Evolutionary conservation across 2,113 vertebrate species (phyloP).

Genomic region (Phalacrocorax brasilianus): DNA sequence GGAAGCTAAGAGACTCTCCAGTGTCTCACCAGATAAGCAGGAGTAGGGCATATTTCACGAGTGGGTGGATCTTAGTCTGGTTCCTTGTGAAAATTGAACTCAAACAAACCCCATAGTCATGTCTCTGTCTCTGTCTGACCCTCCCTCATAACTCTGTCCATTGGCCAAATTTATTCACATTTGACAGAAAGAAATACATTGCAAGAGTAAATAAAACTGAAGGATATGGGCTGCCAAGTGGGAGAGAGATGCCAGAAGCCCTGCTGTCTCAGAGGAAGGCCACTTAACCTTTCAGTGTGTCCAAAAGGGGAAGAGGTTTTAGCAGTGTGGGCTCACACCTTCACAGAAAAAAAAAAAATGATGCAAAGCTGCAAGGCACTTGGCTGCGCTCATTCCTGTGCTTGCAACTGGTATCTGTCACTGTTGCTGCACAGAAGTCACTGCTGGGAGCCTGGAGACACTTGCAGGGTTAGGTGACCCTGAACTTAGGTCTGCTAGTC

Average conservation of each 20-base stretch:
- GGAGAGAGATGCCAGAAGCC: background rate
- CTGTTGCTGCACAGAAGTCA: background rate
- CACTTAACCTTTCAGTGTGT: background rate
- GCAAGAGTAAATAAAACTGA: conserved; percentile 17
- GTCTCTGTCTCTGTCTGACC: background rate
- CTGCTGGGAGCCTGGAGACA: background rate
- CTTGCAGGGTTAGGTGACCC: background rate
- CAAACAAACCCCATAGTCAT: background rate
- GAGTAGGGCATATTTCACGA: background rate
- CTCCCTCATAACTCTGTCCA: background rate
- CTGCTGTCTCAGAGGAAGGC: conserved; percentile 1
- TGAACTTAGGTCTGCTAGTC: background rate
- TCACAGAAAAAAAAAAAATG: background rate
- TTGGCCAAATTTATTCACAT: conserved; percentile 5
- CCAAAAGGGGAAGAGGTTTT: background rate
- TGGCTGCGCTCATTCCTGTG: background rate
- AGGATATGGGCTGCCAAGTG: background rate
- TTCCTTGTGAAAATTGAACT: conserved; percentile 30
- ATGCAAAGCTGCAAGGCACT: background rate
- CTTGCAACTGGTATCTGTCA: background rate
- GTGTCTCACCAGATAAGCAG: conserved; percentile 10
- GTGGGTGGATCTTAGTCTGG: background rate
- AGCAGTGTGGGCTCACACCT: background rate
- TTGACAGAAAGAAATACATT: background rate
- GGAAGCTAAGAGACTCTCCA: background rate